Percentiles rank a stretch among this genome's conserved stretches.
phyloP scores from a whole-genome alignment of 2,888 invertebrate genomes.

The Rapana venosa region DNA sequence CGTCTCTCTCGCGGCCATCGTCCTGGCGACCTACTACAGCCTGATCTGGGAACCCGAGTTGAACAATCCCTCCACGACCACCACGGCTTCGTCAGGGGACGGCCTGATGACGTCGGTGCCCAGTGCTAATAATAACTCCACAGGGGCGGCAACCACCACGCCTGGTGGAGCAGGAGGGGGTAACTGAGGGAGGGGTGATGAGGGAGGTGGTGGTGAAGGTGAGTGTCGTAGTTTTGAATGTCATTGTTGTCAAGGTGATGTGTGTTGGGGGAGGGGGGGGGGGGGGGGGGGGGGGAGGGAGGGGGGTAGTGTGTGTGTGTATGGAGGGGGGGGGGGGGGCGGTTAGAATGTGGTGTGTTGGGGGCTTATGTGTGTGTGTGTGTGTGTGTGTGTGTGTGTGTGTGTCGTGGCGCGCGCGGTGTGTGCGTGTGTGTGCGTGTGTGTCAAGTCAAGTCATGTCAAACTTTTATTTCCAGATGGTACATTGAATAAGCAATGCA shows the following conservation, averaged over 20 bases:
- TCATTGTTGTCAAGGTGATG: not conserved
- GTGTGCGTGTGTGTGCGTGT: not conserved
- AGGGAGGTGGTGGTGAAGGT: no score
- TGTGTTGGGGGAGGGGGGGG: not conserved
- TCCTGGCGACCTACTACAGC: slow-evolving; percentile 95
- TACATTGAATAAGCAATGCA: no score
- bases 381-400: not conserved
- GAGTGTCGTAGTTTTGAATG: not conserved
- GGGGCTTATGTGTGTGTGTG: slow-evolving; percentile 1
- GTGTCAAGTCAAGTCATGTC: no score
- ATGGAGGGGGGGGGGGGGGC: not conserved
- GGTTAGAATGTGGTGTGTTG: not conserved
- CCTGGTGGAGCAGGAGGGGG: not conserved
- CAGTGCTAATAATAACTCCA: not conserved
- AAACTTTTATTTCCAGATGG: no score
- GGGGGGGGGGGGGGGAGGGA: no score
- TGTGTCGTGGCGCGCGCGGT: not conserved
- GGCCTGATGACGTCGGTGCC: not conserved
- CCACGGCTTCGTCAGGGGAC: slow-evolving; percentile 33
- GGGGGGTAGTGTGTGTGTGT: not conserved
- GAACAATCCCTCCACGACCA: slow-evolving; percentile 57
- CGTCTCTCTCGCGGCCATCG: slow-evolving; percentile 94
- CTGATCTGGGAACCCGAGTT: slow-evolving; percentile 93
- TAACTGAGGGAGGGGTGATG: not conserved
- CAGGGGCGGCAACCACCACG: not conserved